These are phyloP conservation scores for Prosapia bicincta DNA, from an alignment of 2,888 invertebrate genomes.

Conservation along the genomic window DNA sequence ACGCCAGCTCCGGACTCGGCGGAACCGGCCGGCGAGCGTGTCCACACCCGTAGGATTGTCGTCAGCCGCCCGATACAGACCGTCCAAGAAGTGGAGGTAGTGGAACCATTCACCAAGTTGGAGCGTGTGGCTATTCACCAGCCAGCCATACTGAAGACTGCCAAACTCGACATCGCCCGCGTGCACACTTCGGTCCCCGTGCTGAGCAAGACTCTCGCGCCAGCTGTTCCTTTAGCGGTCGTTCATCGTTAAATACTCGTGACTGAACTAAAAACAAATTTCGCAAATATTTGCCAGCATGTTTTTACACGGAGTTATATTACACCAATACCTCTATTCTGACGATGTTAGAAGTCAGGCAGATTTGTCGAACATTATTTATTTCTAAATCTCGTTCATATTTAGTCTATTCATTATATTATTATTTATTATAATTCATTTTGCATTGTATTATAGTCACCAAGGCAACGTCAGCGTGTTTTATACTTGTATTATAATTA, in stretches of 20 bases:
- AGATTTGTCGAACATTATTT: too few relatives aligned
- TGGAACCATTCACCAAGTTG: slow-evolving; percentile 57
- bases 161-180: slow-evolving; percentile 48
- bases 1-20: slow-evolving; percentile 53
- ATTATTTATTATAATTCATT: too few relatives aligned
- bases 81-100: slow-evolving; percentile 56
- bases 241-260: background rate
- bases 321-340: too few relatives aligned
- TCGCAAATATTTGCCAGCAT: too few relatives aligned
- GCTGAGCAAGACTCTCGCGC: background rate
- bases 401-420: too few relatives aligned
- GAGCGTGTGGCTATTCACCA: slow-evolving; percentile 56
- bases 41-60: slow-evolving; percentile 56
- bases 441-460: too few relatives aligned
- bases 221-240: background rate
- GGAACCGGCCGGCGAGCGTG: slow-evolving; percentile 53
- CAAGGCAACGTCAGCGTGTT: too few relatives aligned
- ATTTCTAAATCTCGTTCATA: too few relatives aligned
- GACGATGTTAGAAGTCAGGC: too few relatives aligned
- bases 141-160: slow-evolving; percentile 52
- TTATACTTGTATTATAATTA: too few relatives aligned
- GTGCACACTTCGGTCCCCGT: slow-evolving; percentile 49
- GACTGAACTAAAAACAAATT: too few relatives aligned
- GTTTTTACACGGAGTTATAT: too few relatives aligned
- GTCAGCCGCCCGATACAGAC: slow-evolving; percentile 59